phyloP scores from a whole-genome alignment of 1,140 invertebrate genomes.

The Whitmania pigra region DNA sequence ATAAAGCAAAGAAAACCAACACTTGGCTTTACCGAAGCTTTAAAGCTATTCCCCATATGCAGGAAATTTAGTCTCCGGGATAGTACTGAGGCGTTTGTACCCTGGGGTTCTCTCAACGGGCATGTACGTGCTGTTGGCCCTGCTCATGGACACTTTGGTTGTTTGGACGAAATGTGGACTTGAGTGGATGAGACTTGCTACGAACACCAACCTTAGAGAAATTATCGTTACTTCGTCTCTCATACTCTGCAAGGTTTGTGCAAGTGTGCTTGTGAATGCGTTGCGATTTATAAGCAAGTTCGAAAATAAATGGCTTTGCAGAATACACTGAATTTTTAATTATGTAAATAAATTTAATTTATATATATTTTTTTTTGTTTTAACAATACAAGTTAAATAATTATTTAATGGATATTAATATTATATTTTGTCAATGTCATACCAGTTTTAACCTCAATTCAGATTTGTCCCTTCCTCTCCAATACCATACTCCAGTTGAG shows the following conservation, averaged over 20 bases:
- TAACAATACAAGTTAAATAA: no score
- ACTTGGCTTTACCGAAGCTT: no score
- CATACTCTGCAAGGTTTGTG: conserved; percentile 34
- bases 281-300: no score
- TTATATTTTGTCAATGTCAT: background rate
- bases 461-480: conserved; percentile 33
- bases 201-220: conserved; percentile 27
- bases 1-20: no score
- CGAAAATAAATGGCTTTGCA: no score
- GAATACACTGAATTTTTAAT: no score
- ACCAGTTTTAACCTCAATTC: background rate
- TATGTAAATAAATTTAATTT: no score
- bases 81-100: conserved; percentile 31
- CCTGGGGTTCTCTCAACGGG: conserved; percentile 37
- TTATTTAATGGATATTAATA: no score
- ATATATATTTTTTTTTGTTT: no score
- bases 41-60: background rate
- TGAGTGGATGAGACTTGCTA: conserved; percentile 29
- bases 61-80: conserved; percentile 32
- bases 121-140: conserved; percentile 35
- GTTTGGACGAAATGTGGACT: conserved; percentile 37
- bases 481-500: conserved; percentile 32
- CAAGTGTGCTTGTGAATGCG: no score
- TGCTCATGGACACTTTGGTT: conserved; percentile 32
- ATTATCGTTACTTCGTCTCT: conserved; percentile 32